Percentiles rank a stretch among this genome's conserved stretches.
These are phyloP conservation scores for Sylvilagus floridanus DNA, from an alignment of 2,797 vertebrate genomes.

Conservation along the genomic window DNA sequence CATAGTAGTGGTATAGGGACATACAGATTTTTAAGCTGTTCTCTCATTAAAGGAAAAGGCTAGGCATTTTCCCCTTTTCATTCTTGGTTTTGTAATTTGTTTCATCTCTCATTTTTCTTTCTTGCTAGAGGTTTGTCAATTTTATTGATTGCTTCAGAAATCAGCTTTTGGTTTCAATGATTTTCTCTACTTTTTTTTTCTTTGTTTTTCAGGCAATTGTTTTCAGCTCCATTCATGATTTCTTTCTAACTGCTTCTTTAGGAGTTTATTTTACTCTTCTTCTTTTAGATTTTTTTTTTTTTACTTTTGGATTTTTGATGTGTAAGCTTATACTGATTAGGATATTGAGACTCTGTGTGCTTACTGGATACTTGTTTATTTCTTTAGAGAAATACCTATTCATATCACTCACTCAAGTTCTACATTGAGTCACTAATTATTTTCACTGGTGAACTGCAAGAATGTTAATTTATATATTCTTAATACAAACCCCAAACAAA, in stretches of 20 bases:
- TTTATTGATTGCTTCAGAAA: background rate
- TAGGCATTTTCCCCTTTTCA: background rate
- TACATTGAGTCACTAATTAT: background rate
- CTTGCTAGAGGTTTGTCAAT: background rate
- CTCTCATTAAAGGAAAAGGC: background rate
- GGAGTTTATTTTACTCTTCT: background rate
- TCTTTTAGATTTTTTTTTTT: background rate
- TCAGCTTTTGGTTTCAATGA: background rate
- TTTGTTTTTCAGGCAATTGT: background rate
- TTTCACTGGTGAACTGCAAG: too few species aligned
- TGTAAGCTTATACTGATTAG: too few species aligned
- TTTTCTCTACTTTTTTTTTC: background rate
- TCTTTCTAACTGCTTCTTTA: background rate
- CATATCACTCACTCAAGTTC: background rate
- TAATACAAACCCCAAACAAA: too few species aligned
- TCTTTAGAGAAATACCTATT: background rate
- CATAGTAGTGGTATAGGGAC: background rate
- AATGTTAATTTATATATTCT: too few species aligned
- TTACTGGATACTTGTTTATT: background rate
- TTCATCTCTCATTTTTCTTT: background rate
- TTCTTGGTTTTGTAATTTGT: slow-evolving; percentile 9
- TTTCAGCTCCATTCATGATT: slow-evolving; percentile 1
- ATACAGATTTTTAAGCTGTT: background rate
- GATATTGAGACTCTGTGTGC: background rate
- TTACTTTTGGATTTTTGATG: background rate